A percentile compares a stretch with the other conserved stretches of the same genome.
Evolutionary conservation across 2,113 vertebrate species (phyloP).

Genomic region (Galeopterus variegatus): DNA sequence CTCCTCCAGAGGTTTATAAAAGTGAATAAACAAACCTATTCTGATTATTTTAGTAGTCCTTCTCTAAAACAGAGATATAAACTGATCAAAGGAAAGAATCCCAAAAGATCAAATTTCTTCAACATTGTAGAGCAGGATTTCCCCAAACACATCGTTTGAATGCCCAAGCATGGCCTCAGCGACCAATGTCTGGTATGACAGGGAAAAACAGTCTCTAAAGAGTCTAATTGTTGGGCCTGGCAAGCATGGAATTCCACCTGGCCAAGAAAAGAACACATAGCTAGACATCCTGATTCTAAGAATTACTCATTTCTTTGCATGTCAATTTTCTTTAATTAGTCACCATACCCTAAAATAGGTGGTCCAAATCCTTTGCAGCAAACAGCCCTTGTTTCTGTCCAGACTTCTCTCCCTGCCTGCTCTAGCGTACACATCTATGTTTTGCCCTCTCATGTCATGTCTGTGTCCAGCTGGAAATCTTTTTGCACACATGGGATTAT

Average conservation of each 20-base stretch:
- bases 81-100: neutral
- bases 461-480: neutral
- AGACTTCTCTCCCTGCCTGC: neutral
- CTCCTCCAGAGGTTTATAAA: neutral
- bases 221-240: constrained; percentile 44
- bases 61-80: neutral
- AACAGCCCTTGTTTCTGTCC: neutral
- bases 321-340: constrained; percentile 59
- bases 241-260: constrained; percentile 14
- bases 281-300: neutral
- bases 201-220: neutral
- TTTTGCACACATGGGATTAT: neutral
- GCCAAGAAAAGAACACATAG: constrained; percentile 9
- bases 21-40: neutral
- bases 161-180: neutral
- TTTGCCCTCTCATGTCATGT: neutral
- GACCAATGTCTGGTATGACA: neutral
- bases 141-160: neutral
- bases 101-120: neutral
- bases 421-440: neutral
- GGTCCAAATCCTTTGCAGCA: neutral
- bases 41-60: neutral
- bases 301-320: constrained; percentile 54
- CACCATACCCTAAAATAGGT: neutral
- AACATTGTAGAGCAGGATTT: neutral